phyloP scores from a whole-genome alignment of 1,140 invertebrate species.

The Sesamia nonagrioides region DNA sequence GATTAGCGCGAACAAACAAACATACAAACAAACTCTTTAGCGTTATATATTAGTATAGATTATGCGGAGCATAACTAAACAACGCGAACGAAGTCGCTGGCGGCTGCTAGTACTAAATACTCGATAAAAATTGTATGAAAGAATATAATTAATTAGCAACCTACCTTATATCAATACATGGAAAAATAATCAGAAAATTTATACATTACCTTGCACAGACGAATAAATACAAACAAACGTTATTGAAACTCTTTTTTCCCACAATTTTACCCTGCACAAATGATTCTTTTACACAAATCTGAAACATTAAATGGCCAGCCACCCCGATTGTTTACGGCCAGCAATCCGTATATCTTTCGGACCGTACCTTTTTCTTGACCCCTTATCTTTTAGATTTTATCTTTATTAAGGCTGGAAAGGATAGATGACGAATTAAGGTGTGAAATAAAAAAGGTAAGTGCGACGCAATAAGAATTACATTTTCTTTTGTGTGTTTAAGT shows the following conservation, averaged over 20 bases:
- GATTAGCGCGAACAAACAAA: too few relatives aligned
- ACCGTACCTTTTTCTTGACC: conserved; percentile 27
- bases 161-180: background rate
- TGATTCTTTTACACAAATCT: conserved; percentile 30
- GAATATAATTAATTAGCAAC: background rate
- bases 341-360: conserved; percentile 33
- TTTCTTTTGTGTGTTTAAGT: background rate
- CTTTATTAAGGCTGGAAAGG: conserved; percentile 33
- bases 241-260: conserved; percentile 4
- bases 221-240: background rate
- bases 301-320: conserved; percentile 39
- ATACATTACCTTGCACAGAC: background rate
- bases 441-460: conserved; percentile 17
- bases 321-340: conserved; percentile 26
- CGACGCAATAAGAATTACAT: background rate
- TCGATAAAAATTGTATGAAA: background rate
- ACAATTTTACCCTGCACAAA: background rate
- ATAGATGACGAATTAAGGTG: conserved; percentile 41
- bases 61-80: too few relatives aligned
- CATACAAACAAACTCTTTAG: too few relatives aligned
- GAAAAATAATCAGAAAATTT: background rate
- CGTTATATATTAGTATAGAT: too few relatives aligned
- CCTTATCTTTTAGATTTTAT: conserved; percentile 46
- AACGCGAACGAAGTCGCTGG: too few relatives aligned
- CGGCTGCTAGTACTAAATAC: too few relatives aligned